Evolutionary conservation across 1,140 invertebrate genomes (phyloP).

Genomic region (Pogonomyrmex barbatus): DNA sequence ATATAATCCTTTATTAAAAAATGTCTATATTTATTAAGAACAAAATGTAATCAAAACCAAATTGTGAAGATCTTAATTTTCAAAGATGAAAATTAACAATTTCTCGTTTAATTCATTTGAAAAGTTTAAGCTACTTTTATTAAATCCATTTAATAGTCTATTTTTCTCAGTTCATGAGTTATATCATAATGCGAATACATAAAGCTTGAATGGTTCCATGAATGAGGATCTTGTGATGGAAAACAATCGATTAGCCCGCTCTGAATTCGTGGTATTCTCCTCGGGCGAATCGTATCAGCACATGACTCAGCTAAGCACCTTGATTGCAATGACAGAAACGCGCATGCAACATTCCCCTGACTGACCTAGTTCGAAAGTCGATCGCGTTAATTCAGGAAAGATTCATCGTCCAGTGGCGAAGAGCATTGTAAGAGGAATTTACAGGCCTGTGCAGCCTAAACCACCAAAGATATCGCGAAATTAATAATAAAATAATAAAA

Average conservation of each 20-base stretch:
- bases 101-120: background rate
- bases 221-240: slow-evolving; percentile 6
- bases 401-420: slow-evolving; percentile 12
- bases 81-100: slow-evolving; percentile 32
- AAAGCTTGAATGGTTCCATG: background rate
- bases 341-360: background rate
- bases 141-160: background rate
- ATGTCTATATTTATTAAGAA: background rate
- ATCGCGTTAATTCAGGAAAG: slow-evolving; percentile 63
- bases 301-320: slow-evolving; percentile 43
- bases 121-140: background rate
- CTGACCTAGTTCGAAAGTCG: slow-evolving; percentile 63
- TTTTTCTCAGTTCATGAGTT: background rate
- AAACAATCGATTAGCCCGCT: slow-evolving; percentile 11
- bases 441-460: slow-evolving; percentile 2
- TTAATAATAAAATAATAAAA: slow-evolving; percentile 23
- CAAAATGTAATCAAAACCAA: background rate
- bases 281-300: slow-evolving; percentile 26
- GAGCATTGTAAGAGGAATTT: background rate
- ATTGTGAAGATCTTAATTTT: too few relatives aligned
- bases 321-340: slow-evolving; percentile 49
- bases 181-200: background rate
- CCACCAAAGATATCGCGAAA: slow-evolving; percentile 10
- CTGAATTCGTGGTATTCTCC: slow-evolving; percentile 44
- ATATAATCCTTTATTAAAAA: background rate